Evolutionary conservation across 2,113 vertebrate genomes (phyloP).

Genomic region (Prionailurus viverrinus): DNA sequence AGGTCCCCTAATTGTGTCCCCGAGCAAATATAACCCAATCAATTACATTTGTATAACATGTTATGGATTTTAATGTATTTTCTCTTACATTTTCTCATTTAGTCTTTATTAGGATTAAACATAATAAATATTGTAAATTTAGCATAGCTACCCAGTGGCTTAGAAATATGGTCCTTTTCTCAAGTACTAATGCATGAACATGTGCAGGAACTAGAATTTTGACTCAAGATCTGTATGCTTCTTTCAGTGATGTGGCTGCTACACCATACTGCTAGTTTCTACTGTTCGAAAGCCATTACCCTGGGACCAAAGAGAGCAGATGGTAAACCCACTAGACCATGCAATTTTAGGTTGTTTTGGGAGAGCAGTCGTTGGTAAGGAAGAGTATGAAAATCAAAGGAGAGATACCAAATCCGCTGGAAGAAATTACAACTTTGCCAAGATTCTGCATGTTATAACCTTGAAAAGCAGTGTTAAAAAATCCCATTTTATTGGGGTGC

Average conservation of each 20-base stretch:
- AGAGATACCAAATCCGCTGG: neutral
- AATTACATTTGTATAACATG: neutral
- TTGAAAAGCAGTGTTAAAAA: neutral
- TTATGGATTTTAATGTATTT: neutral
- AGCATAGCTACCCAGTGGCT: neutral
- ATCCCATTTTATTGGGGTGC: neutral
- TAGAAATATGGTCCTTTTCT: neutral
- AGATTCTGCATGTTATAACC: neutral
- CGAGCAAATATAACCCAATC: neutral
- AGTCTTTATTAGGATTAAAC: neutral
- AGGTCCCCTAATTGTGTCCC: neutral
- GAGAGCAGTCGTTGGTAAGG: neutral
- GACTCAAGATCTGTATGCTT: neutral
- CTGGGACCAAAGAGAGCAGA: neutral
- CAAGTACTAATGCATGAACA: neutral
- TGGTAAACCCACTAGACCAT: neutral
- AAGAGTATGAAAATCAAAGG: neutral
- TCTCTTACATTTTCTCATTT: neutral
- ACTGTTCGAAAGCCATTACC: no score
- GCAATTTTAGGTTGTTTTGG: neutral
- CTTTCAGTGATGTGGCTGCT: neutral
- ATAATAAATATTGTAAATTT: neutral
- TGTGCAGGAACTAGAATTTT: neutral
- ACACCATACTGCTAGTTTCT: neutral
- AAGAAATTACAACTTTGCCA: neutral